Percentiles rank a stretch among this genome's conserved stretches.
These are phyloP conservation scores for Steromphala cineraria DNA, from an alignment of 2,888 invertebrate genomes.

Conservation along the genomic window DNA sequence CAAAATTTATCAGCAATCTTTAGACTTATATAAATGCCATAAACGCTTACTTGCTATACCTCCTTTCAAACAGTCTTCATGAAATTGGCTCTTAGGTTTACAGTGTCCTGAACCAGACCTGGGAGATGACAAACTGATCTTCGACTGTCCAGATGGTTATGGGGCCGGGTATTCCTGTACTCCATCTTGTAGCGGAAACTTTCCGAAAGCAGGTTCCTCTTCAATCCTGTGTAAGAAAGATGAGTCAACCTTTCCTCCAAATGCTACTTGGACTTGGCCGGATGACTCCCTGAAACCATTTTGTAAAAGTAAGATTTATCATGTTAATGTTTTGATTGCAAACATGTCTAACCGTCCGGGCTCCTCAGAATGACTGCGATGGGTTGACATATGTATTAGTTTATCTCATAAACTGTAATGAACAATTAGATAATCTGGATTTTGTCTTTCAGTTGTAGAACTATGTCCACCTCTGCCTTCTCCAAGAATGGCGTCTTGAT, in stretches of 20 bases:
- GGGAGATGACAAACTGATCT: background rate
- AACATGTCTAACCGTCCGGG: too few species aligned
- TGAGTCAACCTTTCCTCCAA: background rate
- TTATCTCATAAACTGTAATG: too few species aligned
- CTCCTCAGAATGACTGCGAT: too few species aligned
- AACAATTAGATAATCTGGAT: too few species aligned
- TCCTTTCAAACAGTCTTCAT: background rate
- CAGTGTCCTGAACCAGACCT: background rate
- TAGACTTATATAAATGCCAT: too few species aligned
- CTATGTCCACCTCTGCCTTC: background rate
- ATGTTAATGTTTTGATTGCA: too few species aligned
- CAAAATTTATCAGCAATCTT: too few species aligned
- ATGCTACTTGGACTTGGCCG: background rate
- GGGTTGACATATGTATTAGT: too few species aligned
- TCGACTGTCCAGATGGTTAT: background rate
- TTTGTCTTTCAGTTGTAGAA: background rate
- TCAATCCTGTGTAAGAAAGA: slow-evolving; percentile 11
- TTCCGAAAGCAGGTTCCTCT: background rate
- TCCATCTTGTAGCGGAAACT: background rate
- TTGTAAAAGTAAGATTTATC: background rate
- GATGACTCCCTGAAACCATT: background rate
- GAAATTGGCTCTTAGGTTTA: background rate
- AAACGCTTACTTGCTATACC: too few species aligned
- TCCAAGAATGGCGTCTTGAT: slow-evolving; percentile 34
- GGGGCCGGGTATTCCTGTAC: background rate